These are phyloP conservation scores for Solea senegalensis DNA, from an alignment of 2,113 vertebrate species.

Conservation along the genomic window DNA sequence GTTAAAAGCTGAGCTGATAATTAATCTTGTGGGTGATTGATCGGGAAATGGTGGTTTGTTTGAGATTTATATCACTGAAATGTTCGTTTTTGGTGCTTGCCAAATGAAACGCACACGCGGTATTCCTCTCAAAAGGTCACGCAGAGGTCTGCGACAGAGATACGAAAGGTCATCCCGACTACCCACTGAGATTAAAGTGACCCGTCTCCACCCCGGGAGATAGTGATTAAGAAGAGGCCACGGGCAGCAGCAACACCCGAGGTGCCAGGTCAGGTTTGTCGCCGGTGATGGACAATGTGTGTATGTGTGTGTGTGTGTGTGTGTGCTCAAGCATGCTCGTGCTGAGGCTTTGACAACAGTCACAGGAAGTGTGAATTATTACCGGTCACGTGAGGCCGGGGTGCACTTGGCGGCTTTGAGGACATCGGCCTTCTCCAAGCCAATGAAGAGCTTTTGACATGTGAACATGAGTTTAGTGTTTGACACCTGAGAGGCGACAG, in stretches of 20 bases:
- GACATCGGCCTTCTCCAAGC: too few relatives aligned
- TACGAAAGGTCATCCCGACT: slow-evolving; percentile 57
- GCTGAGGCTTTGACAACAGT: slow-evolving; percentile 16
- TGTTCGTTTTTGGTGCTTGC: not conserved
- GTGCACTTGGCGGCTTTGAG: not conserved
- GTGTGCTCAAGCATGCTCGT: slow-evolving; percentile 11
- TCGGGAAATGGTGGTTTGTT: slow-evolving; percentile 6
- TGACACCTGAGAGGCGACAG: too few relatives aligned
- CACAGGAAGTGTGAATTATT: slow-evolving; percentile 27
- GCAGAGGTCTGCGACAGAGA: slow-evolving; percentile 43
- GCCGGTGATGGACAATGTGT: slow-evolving; percentile 25
- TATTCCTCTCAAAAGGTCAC: slow-evolving; percentile 73
- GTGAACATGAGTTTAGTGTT: too few relatives aligned
- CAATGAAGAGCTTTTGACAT: too few relatives aligned
- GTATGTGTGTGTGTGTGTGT: slow-evolving; percentile 17
- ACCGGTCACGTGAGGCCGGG: slow-evolving; percentile 9
- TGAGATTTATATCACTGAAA: not conserved
- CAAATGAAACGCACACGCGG: slow-evolving; percentile 69
- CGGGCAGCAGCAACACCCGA: slow-evolving; percentile 27
- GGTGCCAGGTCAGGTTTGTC: slow-evolving; percentile 9
- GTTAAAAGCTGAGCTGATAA: not conserved
- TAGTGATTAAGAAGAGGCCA: slow-evolving; percentile 45
- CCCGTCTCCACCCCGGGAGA: slow-evolving; percentile 37
- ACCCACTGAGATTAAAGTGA: slow-evolving; percentile 59
- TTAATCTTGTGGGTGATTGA: slow-evolving; percentile 7